These are phyloP conservation scores for Brachyhypopomus occidentalis DNA, from an alignment of 2,113 vertebrate genomes.

Conservation along the genomic window DNA sequence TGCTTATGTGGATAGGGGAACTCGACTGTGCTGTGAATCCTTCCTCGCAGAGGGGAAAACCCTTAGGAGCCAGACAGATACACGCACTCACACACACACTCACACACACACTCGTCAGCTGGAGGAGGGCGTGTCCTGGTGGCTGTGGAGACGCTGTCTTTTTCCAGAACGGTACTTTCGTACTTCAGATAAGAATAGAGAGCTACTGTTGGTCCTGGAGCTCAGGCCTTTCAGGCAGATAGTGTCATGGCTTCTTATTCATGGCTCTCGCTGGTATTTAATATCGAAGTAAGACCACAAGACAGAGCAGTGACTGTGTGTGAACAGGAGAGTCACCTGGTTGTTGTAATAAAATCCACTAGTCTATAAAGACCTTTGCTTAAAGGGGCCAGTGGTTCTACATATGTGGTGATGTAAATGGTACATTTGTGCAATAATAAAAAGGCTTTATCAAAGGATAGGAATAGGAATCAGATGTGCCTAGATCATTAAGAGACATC, in stretches of 20 bases:
- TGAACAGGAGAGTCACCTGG: neutral
- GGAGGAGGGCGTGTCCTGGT: constrained; percentile 10
- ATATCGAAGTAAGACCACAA: neutral
- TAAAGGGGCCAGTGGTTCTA: neutral
- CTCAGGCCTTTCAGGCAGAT: neutral
- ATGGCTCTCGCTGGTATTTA: neutral
- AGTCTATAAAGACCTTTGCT: neutral
- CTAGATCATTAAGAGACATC: too few relatives aligned
- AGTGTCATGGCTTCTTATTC: neutral
- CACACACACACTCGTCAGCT: neutral
- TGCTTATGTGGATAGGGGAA: constrained; percentile 30
- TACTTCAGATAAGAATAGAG: constrained; percentile 13
- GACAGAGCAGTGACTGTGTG: neutral
- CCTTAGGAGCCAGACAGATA: constrained; percentile 17
- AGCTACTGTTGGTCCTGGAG: neutral
- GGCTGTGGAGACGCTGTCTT: constrained; percentile 7
- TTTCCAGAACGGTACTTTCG: neutral
- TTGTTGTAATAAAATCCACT: neutral
- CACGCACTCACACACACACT: constrained; percentile 24
- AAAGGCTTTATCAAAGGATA: too few relatives aligned
- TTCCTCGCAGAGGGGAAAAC: constrained; percentile 21
- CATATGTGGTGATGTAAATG: neutral
- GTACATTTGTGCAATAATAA: too few relatives aligned
- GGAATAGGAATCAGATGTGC: too few relatives aligned
- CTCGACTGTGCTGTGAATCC: constrained; percentile 21